Percentiles rank a stretch among this genome's conserved stretches.
These are phyloP conservation scores for Rhyzopertha dominica DNA, from an alignment of 1,140 invertebrate species.

Conservation along the genomic window DNA sequence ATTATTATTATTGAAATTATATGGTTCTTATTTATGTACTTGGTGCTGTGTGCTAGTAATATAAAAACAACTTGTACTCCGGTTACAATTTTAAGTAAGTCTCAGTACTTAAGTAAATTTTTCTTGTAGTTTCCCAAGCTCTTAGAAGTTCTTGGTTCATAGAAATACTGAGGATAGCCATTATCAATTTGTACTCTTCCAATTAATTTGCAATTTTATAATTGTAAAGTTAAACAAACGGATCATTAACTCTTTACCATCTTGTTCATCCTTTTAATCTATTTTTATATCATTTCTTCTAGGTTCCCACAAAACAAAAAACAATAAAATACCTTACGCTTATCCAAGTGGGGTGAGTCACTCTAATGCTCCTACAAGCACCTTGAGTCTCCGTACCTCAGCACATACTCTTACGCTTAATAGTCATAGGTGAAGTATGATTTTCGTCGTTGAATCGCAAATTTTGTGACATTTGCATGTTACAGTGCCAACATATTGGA, in stretches of 20 bases:
- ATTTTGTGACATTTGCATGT: conserved; percentile 15
- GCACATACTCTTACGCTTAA: conserved; percentile 43
- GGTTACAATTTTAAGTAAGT: background rate
- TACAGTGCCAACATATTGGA: conserved; percentile 45
- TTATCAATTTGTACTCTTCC: background rate
- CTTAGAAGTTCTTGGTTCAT: too few relatives aligned
- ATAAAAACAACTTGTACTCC: background rate
- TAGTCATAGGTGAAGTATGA: conserved; percentile 46
- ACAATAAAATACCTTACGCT: conserved; percentile 36
- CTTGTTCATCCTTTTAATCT: too few relatives aligned
- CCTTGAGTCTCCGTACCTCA: conserved; percentile 35
- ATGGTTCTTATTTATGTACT: too few relatives aligned
- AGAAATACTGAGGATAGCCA: too few relatives aligned
- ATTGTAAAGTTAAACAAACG: too few relatives aligned
- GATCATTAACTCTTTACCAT: too few relatives aligned
- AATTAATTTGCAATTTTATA: too few relatives aligned
- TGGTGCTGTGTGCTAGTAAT: too few relatives aligned
- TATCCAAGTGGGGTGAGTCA: conserved; percentile 29
- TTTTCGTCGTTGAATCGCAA: too few relatives aligned
- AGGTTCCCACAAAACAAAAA: conserved; percentile 21
- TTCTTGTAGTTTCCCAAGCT: too few relatives aligned
- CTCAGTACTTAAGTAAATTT: background rate
- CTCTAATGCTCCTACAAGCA: conserved; percentile 28
- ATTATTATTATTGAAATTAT: too few relatives aligned
- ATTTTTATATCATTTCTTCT: too few relatives aligned